Base-by-base conservation (phyloP, 2,888 invertebrate genomes). In the Mesorhabditis spiculigera region DNA sequence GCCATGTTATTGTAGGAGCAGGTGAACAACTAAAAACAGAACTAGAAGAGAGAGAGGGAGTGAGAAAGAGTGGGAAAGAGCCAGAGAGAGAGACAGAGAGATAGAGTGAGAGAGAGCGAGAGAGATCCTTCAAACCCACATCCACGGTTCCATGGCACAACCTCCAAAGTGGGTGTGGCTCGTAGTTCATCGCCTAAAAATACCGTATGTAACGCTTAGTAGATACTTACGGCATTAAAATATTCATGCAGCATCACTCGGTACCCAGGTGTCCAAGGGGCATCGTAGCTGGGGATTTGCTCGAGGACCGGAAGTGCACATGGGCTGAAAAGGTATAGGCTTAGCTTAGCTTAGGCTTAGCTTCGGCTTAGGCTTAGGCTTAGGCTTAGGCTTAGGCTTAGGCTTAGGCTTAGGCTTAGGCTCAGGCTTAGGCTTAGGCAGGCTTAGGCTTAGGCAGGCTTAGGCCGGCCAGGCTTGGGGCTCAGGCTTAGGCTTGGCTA, bases 1-100 rank as follows among this genome's bases (percentile, higher is more conserved):
- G 75, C 76, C 42, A 76, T 67, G 50, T 68, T 75, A 68, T 72
- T 73, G 69, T 76, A 76, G 58, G 69, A 67, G 10, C 69, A 71
- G 16, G 67, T 65, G 67, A 76, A 76, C 13, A 76, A 65, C 63
- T 76, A 74, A 28, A 75, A 13, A 50, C n/a, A 13, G 8, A 50
- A 65, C 8, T 75, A 43, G 58, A 50, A 50, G n/a, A n/a, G 58
- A 13, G n/a, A 50, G 58, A 50, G n/a, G n/a, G 8, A 50, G 8
- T 50, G 58, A 50, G 58, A 13, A 13, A n/a, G 58, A 13, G n/a
- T 28, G n/a, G 1, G 58, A 13, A 50, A 50, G 58, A 50, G n/a
- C 8, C n/a, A 50, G 8, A 13, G 58, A 50, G 58, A 13, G 8
- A n/a, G 58, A 13, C 8, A 50, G n/a, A 50, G n/a, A 0, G 58